phyloP scores from a whole-genome alignment of 2,888 invertebrate genomes.

The Helicoverpa assulta region DNA sequence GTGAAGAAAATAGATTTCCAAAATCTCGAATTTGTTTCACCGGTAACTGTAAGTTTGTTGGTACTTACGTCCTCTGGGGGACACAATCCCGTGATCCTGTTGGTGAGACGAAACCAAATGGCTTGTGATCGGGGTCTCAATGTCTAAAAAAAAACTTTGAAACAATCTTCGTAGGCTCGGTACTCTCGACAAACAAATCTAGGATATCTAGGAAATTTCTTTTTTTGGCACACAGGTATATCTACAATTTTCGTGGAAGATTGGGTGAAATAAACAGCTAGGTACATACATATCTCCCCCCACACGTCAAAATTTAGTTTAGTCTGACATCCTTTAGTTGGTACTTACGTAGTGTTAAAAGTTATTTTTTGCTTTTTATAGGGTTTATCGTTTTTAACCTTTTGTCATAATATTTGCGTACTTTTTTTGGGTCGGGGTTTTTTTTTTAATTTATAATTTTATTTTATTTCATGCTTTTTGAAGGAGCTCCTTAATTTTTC shows the following conservation, averaged over 20 bases:
- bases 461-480: too few relatives aligned
- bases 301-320: too few relatives aligned
- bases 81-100: constrained; percentile 32
- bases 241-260: neutral
- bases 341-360: too few relatives aligned
- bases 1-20: constrained; percentile 38
- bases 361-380: too few relatives aligned
- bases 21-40: constrained; percentile 35
- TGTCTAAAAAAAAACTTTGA: constrained; percentile 9
- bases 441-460: too few relatives aligned
- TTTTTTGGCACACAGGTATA: neutral
- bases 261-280: neutral
- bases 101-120: constrained; percentile 35
- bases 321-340: too few relatives aligned
- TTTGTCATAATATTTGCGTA: too few relatives aligned
- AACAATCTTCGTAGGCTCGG: constrained; percentile 33
- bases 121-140: constrained; percentile 24
- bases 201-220: neutral
- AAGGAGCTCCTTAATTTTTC: too few relatives aligned
- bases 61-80: constrained; percentile 27
- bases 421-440: too few relatives aligned
- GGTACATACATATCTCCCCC: too few relatives aligned
- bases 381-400: too few relatives aligned
- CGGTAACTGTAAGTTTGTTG: constrained; percentile 33
- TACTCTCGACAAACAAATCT: too few relatives aligned